A percentile compares a stretch with the other conserved stretches of the same genome.
These are phyloP conservation scores for Allygus modestus DNA, from an alignment of 2,888 invertebrate genomes.

Conservation along the genomic window DNA sequence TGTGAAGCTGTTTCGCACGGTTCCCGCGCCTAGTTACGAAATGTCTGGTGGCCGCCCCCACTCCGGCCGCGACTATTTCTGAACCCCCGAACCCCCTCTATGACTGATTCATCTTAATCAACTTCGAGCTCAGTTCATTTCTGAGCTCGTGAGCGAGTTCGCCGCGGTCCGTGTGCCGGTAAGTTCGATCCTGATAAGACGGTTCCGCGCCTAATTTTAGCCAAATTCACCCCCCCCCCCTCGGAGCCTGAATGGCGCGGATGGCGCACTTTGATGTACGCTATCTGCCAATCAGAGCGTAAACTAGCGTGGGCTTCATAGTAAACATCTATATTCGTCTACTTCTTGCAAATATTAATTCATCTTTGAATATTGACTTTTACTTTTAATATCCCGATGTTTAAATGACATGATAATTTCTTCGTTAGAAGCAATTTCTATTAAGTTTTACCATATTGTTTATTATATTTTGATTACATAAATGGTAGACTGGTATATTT, in stretches of 20 bases:
- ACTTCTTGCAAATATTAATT: background rate
- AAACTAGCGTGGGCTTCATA: constrained; percentile 15
- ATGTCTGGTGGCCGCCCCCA: constrained; percentile 52
- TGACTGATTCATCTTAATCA: constrained; percentile 61
- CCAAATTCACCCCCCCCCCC: constrained; percentile 37
- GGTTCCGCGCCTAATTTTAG: constrained; percentile 25
- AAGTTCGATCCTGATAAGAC: constrained; percentile 25
- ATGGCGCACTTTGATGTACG: constrained; percentile 48
- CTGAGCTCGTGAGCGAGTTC: constrained; percentile 20
- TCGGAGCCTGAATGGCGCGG: background rate
- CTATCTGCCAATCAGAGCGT: constrained; percentile 35
- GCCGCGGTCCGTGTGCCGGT: constrained; percentile 44
- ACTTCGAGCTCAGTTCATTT: constrained; percentile 46
- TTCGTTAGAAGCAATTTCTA: too few species aligned
- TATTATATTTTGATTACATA: too few species aligned
- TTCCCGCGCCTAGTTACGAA: constrained; percentile 8
- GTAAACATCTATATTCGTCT: constrained; percentile 2
- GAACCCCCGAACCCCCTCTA: constrained; percentile 59
- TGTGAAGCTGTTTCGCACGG: background rate
- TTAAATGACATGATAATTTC: too few species aligned
- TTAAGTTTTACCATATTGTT: too few species aligned
- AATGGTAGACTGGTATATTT: too few species aligned
- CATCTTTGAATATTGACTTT: too few species aligned
- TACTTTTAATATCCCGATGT: too few species aligned
- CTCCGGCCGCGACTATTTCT: constrained; percentile 53